Percentiles rank a stretch among this genome's conserved stretches.
Evolutionary conservation across 2,797 vertebrate species (phyloP).

Genomic region (Micropoecilia bifurca): DNA sequence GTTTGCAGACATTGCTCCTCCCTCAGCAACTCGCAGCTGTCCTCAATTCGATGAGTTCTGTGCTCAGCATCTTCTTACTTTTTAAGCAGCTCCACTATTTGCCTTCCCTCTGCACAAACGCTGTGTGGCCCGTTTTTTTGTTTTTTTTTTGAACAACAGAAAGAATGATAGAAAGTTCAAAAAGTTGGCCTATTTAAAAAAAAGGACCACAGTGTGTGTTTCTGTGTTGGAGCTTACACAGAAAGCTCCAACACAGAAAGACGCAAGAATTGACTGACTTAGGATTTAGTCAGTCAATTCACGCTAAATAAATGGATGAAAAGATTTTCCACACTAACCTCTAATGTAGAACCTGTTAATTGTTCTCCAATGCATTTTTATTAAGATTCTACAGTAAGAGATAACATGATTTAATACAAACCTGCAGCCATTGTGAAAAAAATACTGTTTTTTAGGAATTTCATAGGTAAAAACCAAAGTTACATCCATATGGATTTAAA

Average conservation of each 20-base stretch:
- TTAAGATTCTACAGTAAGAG: background rate
- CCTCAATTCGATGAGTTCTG: constrained; percentile 27
- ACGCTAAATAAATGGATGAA: constrained; percentile 49
- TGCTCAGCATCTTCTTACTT: constrained; percentile 18
- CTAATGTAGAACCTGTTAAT: constrained; percentile 20
- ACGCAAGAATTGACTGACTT: background rate
- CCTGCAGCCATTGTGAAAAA: background rate
- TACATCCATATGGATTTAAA: background rate
- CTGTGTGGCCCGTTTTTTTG: constrained; percentile 25
- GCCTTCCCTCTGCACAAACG: constrained; percentile 23
- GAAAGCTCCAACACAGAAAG: too few relatives aligned
- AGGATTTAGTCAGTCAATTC: constrained; percentile 48
- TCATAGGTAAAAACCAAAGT: background rate
- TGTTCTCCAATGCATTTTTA: background rate
- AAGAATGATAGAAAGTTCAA: constrained; percentile 35
- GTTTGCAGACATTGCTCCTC: constrained; percentile 21
- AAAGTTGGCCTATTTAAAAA: constrained; percentile 26
- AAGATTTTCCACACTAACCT: constrained; percentile 16
- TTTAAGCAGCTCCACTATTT: constrained; percentile 14
- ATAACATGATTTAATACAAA: background rate
- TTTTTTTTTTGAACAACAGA: constrained; percentile 10
- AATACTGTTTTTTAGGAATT: background rate
- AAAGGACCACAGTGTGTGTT: constrained; percentile 17
- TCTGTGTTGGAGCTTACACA: constrained; percentile 10
- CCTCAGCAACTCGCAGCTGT: constrained; percentile 20